phyloP scores from a whole-genome alignment of 2,888 invertebrate species.

The Cynaeus angustus region DNA sequence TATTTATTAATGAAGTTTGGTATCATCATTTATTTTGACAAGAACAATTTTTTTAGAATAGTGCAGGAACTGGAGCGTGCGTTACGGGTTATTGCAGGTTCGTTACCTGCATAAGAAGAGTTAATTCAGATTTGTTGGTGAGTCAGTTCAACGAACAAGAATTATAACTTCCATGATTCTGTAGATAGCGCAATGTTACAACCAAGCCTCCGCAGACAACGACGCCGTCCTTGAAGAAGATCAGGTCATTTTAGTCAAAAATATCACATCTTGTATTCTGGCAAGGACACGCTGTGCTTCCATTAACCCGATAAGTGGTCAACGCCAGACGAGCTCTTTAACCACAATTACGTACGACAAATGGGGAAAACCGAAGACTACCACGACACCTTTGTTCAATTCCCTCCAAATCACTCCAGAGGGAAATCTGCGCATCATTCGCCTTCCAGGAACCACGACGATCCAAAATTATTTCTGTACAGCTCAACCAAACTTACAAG shows the following conservation, averaged over 20 bases:
- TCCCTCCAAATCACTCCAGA: constrained; percentile 75
- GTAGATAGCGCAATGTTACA: constrained; percentile 74
- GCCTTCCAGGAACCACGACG: constrained; percentile 73
- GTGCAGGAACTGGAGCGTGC: constrained; percentile 66
- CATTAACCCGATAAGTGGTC: constrained; percentile 80
- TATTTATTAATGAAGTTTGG: no score
- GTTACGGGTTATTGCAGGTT: constrained; percentile 78
- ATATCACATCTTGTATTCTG: constrained; percentile 79
- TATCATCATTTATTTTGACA: constrained; percentile 28
- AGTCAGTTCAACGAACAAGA: constrained; percentile 45
- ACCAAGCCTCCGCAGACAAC: constrained; percentile 73
- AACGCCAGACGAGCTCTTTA: constrained; percentile 74
- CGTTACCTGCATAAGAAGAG: constrained; percentile 75
- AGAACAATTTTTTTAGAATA: constrained; percentile 41
- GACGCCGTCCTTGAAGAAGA: constrained; percentile 73
- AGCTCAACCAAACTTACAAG: constrained; percentile 72
- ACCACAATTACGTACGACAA: constrained; percentile 61
- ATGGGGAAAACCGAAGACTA: constrained; percentile 61
- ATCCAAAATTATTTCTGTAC: constrained; percentile 75
- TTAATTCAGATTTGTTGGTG: constrained; percentile 76
- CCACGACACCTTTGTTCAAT: constrained; percentile 71
- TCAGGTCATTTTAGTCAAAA: constrained; percentile 75
- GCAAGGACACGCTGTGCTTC: constrained; percentile 77
- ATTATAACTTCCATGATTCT: constrained; percentile 36
- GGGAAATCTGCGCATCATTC: constrained; percentile 75